phyloP scores from a whole-genome alignment of 2,113 vertebrate species.

The Trochalopteron elliotii region DNA sequence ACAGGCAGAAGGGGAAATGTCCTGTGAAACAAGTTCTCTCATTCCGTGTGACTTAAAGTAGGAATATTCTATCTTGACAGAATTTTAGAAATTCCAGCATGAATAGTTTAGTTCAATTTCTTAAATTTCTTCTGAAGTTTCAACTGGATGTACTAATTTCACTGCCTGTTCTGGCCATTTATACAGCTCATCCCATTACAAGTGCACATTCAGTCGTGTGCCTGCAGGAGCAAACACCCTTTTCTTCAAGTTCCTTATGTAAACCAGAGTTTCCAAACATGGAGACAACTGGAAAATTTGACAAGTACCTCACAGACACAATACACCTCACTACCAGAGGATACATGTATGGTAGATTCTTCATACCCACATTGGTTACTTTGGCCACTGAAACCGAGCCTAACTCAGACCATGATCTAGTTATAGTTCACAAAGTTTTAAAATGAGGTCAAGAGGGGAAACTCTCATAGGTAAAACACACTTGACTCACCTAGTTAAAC shows the following conservation, averaged over 20 bases:
- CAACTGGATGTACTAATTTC: not conserved
- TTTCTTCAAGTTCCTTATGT: not conserved
- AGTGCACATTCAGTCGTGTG: not conserved
- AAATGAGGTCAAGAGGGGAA: not conserved
- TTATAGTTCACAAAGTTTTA: not conserved
- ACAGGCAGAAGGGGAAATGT: not conserved
- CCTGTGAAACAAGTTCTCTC: not conserved
- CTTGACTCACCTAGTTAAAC: not conserved
- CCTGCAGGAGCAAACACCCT: not conserved
- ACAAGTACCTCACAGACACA: rapidly evolving
- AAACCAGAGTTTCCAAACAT: not conserved
- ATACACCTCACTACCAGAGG: not conserved
- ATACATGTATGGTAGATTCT: rapidly evolving
- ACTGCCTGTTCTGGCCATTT: not conserved
- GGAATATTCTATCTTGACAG: not conserved
- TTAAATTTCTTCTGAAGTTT: not conserved
- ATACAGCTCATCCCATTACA: not conserved
- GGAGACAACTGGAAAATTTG: not conserved
- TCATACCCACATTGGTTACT: not conserved
- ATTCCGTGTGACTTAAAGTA: not conserved
- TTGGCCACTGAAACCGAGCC: not conserved
- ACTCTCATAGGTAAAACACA: not conserved
- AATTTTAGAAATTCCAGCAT: not conserved
- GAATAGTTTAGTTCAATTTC: not conserved
- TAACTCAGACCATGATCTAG: not conserved